Base-by-base conservation (phyloP, 2,888 invertebrate species). In the Agrilus cyanescens region DNA sequence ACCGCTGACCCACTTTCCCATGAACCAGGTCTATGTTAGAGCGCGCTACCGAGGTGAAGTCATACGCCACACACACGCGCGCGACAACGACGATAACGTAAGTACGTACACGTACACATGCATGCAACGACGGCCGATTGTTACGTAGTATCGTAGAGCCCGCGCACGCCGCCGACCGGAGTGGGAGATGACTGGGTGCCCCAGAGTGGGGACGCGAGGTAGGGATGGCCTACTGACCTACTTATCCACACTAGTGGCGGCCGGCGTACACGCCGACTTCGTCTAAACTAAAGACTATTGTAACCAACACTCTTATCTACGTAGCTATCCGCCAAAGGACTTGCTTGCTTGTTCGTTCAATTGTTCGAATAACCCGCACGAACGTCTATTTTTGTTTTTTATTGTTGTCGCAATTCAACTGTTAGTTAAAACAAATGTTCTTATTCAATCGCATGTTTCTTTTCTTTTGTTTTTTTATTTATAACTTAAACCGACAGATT, bases 1-100 rank as follows among this genome's bases (percentile, higher is more conserved):
- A 59, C 61, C 57, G 69, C 65, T 84, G 86, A 85, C 86, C 86
- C 80, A 86, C 85, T 86, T 87, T 85, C 81, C 76, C 74, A 74
- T 78, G 82, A 85, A 85, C 83, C 85, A 85, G 85, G 85, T 85
- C 85, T 85, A 86, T 86, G 85, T 85, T 82, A 82, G 79, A 67
- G 62, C 25, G 25, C 25, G 25, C 25, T 25, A 25, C 58, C 57
- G 61, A 62, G 61, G 63, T 63, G 64, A 60, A 63, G 63, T 64
- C 64, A 62, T 62, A 63, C 25, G 4, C 10, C 25, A 25, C 59
- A 53, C 50, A 55, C 57, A 55, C 55, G 55, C 59, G 60, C 60
- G 61, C 63, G 60, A 58, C 60, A 61, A 59, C n/a, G n/a, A n/a
- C n/a, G 20, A 6, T 20, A 20, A 41, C 40, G 39, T 41, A 34